Evolutionary conservation across 2,888 invertebrate species (phyloP), one percentile per base, ranked within the genome.

Genomic region (Lottia scabra): DNA sequence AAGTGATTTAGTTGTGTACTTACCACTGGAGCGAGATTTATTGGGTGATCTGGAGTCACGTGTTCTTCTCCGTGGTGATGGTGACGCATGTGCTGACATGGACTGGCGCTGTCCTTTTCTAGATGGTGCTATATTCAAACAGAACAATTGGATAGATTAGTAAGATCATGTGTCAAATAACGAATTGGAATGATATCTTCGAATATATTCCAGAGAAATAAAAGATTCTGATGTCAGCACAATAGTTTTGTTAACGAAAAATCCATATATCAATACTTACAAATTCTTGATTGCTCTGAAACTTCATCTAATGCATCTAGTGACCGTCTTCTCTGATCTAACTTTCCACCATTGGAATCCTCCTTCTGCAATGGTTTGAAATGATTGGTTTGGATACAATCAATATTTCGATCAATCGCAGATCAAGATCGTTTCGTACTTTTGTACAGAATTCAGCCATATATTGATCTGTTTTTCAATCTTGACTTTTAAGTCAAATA

Each of bases 61-160:
- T 64, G 76, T 75, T 68, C 76, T 66, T 45, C 79, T 71, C 68
- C 75, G 30, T 26, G 77, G 70, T n/a, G 70, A 67, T 44, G 79
- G 79, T 67, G 79, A 79, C 67, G 71, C 76, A 27, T 74, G 75
- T 70, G 79, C 77, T 66, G 79, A 79, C 45, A 76, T 71, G 65
- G 74, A 65, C 56, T 77, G 71, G 45, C 79, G 72, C 46, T 70
- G 48, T 16, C 44, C 27, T 43, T 66, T 65, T 19, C 38, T 46
- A 19, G 70, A 65, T 62, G 65, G 70, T 16, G 70, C 70, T 70
- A 56, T 8, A 38, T 38, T 38, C 10, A 38, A 38, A 38, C 3
- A 38, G 38, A 38, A 38, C 5, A 6, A 38, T 38, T 30, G 30
- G 5, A 2, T 38, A 38, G 38, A 38, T 38, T 38, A 38, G 38